Percentiles rank a stretch among this genome's conserved stretches.
Evolutionary conservation across 23 tunicate species (phyloP).

Genomic region (Trididemnum nubilum): DNA sequence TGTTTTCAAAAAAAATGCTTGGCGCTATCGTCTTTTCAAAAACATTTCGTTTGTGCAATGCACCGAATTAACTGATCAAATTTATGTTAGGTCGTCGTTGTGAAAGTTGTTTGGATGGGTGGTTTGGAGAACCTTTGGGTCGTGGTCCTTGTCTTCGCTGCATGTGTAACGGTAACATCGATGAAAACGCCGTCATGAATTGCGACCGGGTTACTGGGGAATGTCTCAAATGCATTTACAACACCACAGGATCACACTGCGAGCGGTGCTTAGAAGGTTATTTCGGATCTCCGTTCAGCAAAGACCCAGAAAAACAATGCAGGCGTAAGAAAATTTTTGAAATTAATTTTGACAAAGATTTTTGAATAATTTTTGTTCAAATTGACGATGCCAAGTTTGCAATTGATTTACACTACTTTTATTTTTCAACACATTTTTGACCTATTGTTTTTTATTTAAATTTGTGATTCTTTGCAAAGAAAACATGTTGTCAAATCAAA

Average conservation of each 20-base stretch:
- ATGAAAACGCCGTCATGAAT: constrained; percentile 88
- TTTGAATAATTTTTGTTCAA: too few relatives aligned
- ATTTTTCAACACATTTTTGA: too few relatives aligned
- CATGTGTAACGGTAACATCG: constrained; percentile 93
- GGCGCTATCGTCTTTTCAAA: too few relatives aligned
- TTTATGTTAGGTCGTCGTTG: constrained; percentile 78
- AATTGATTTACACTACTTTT: too few relatives aligned
- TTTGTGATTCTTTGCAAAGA: too few relatives aligned
- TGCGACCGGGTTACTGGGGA: constrained; percentile 88
- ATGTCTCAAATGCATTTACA: constrained; percentile 93
- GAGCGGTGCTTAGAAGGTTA: constrained; percentile 91
- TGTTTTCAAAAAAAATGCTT: too few relatives aligned
- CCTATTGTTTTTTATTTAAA: too few relatives aligned
- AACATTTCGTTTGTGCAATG: too few relatives aligned
- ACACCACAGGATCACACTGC: constrained; percentile 89
- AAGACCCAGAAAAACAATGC: constrained; percentile 69
- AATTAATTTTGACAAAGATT: background rate
- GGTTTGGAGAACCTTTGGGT: constrained; percentile 92
- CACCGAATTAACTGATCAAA: too few relatives aligned
- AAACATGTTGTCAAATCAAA: too few relatives aligned
- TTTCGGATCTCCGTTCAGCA: constrained; percentile 80
- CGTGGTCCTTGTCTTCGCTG: constrained; percentile 84
- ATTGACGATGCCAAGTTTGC: too few relatives aligned
- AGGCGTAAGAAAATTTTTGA: constrained; percentile 37
- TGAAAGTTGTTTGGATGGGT: constrained; percentile 89